Evolutionary conservation across 2,888 invertebrate genomes (phyloP), one percentile per base, ranked within the genome.

Genomic region (Pomacea canaliculata): DNA sequence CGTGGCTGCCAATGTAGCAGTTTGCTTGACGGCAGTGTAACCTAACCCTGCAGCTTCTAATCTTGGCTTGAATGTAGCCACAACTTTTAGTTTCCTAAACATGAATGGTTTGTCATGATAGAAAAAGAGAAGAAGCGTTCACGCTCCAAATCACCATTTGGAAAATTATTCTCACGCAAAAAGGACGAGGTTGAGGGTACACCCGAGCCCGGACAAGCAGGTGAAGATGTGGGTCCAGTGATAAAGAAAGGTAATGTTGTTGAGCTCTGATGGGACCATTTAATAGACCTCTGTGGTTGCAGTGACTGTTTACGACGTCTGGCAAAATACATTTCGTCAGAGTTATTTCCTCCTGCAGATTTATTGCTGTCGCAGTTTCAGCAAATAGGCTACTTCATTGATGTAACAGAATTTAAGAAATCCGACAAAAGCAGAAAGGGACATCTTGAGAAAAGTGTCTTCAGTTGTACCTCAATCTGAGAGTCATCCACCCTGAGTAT

Each of bases 111-210:
- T 76, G 66, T 76, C 59, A 18, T 72, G 62, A 60, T 78, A 67
- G 80, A 76, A 65, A 85, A 85, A 77, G 81, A 82, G 88, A 95
- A 95, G 94, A 94, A 95, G 91, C 94, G 96, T 85, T 96, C 96
- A 87, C 94, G 97, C 89, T 96, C 96, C 93, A 96, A 96, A 93
- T 96, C 96, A 88, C 97, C 97, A 81, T 97, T 97, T 94, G 93
- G 96, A 67, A 85, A 83, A 81, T 78, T 87, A 77, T 87, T 87
- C 79, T 81, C 85, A 77, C 81, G 86, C 79, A 85, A 84, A 78
- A 82, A 80, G 75, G 73, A 69, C 59, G 82, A 80, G 70, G 65
- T 67, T 37, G 79, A 79, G 49, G 66, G 60, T 16, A 71, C 59
- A 12, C 49, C 65, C 71, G 76, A 69, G 68, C 67, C 68, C 69